Percentiles rank a stretch among this genome's conserved stretches.
Conservation (phyloP, 2,797 vertebrate species). For the Danio jaintianensis region DNA sequence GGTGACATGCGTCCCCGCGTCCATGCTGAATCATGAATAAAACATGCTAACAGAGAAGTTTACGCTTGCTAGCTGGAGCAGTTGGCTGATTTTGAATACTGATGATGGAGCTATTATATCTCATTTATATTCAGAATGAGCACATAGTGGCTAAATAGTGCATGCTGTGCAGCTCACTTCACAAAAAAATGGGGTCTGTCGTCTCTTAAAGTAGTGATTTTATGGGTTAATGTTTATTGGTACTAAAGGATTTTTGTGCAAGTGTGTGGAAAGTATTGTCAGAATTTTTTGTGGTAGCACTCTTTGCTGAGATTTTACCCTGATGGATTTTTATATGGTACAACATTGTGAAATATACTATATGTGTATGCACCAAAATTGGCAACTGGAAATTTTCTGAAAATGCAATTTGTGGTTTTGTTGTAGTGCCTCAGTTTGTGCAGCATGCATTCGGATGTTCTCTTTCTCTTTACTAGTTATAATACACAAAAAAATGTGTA, state of each 20-base stretch:
- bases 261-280: background rate
- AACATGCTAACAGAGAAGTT: slow-evolving; percentile 54
- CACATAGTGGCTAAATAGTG: slow-evolving; percentile 42
- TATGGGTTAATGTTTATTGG: background rate
- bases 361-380: no score
- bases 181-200: background rate
- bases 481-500: no score
- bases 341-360: background rate
- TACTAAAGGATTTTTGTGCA: background rate
- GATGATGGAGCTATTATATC: slow-evolving; percentile 64
- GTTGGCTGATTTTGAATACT: slow-evolving; percentile 56
- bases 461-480: no score
- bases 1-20: slow-evolving; percentile 49
- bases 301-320: background rate
- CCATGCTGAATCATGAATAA: slow-evolving; percentile 62
- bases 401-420: no score
- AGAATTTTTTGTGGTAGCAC: background rate
- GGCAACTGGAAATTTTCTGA: no score
- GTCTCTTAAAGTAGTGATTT: slow-evolving; percentile 3
- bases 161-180: slow-evolving; percentile 8
- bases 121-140: slow-evolving; percentile 59
- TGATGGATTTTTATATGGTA: background rate
- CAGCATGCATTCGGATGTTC: no score
- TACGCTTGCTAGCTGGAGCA: slow-evolving; percentile 58
- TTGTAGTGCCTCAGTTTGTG: no score